Conservation (phyloP, 2,113 vertebrate genomes). For the Seriola rivoliana region DNA sequence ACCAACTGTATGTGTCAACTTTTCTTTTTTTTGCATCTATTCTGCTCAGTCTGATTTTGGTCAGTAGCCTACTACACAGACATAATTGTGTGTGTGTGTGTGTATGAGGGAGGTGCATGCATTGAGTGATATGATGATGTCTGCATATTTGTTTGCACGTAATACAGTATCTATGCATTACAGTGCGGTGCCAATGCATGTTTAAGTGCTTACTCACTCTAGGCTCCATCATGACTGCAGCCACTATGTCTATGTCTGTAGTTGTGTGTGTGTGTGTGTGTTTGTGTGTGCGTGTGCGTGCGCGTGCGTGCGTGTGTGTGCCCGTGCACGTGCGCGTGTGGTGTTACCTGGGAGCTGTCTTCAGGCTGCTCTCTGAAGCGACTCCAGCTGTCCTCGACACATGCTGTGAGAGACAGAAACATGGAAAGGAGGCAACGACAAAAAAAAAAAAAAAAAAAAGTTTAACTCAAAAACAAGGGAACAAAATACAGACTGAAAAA, state of each 20-base stretch:
- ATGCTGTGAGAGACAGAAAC: slow-evolving; percentile 31
- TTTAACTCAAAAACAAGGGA: background rate
- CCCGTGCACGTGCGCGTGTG: slow-evolving; percentile 15
- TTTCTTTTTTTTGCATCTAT: background rate
- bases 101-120: background rate
- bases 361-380: slow-evolving; percentile 44
- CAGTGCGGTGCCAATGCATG: background rate
- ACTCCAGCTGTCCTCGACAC: slow-evolving; percentile 17
- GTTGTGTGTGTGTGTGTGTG: background rate
- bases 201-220: background rate
- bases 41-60: background rate
- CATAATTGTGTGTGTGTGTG: background rate
- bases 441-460: background rate
- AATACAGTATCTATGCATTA: background rate
- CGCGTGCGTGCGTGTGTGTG: background rate
- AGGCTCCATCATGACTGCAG: slow-evolving; percentile 21
- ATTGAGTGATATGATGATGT: background rate
- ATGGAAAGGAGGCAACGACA: slow-evolving; percentile 1
- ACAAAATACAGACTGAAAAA: background rate
- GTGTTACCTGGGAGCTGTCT: slow-evolving; percentile 39
- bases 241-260: background rate
- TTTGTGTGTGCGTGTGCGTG: background rate
- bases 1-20: too few relatives aligned
- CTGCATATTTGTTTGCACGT: background rate
- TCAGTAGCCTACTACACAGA: background rate